Base-by-base conservation (phyloP, 2,113 vertebrate genomes). In the Rana temporaria region DNA sequence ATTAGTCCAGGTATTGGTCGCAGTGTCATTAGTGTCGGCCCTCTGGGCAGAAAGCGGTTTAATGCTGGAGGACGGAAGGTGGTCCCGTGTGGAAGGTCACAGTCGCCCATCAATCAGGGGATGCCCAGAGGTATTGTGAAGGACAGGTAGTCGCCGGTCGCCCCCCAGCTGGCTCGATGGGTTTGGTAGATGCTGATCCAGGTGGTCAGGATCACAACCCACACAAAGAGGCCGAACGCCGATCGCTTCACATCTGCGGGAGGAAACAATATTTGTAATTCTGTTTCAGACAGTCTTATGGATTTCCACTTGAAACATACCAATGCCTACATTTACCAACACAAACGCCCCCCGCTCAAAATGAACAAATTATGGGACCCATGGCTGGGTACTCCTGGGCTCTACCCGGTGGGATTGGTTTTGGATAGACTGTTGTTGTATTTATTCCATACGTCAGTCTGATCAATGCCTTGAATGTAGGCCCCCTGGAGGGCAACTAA, bases 131-230 rank as follows among this genome's bases (percentile, higher is more conserved):
- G 96, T 82, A 97, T 97, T 24, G 96, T 97, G 85, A 97, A 97
- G 72, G 96, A 97, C 8, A 97, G 91, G 84, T 95, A 94, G 86
- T 98, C 96, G 4, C 94, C 95, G 75, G 96, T 88, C 65, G 93
- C 96, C 0, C 96, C 96, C 96, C 96, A 97, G 66, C 90, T 84
- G 20, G 95, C 93, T 82, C 96, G 92, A 90, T 90, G 95, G 77
- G 94, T 94, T 89, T 98, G 96, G 86, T 94, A 97, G 84, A 97
- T 92, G 42, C 93, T 94, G 79, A 96, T 96, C 96, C 96, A 98
- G 3, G 96, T 95, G 15, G 95, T 94, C 53, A 97, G 92, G 9
- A 95, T 89, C n/a, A 93, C 90, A 4, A 95, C 89, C 96, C 96
- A 98, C 22, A 96, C 89, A 62, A 95, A 85, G 56, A 97, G 90